These are phyloP conservation scores for Chymomyza caudatula DNA, from an alignment of 2,888 invertebrate species.

Conservation along the genomic window DNA sequence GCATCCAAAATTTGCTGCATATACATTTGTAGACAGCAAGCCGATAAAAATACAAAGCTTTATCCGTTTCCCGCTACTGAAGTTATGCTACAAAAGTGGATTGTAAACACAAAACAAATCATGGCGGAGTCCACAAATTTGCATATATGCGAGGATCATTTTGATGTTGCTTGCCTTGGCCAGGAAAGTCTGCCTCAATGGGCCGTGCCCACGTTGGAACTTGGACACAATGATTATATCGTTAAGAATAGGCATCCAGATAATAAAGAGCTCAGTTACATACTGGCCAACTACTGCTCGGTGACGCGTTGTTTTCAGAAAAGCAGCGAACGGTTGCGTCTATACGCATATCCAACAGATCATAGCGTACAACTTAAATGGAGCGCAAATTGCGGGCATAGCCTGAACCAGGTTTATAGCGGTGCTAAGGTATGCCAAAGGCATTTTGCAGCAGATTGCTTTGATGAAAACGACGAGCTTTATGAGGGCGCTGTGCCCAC, in stretches of 20 bases:
- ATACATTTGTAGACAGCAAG: constrained; percentile 2
- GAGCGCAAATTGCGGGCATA: constrained; percentile 66
- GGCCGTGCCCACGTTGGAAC: constrained; percentile 64
- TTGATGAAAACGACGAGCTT: constrained; percentile 39
- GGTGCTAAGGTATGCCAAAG: constrained; percentile 58
- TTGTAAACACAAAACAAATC: constrained; percentile 54
- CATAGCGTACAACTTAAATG: constrained; percentile 48
- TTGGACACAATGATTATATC: constrained; percentile 57
- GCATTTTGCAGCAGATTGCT: constrained; percentile 55
- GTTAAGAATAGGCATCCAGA: constrained; percentile 58
- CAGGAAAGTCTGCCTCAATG: constrained; percentile 53
- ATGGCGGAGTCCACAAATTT: constrained; percentile 20
- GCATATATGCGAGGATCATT: constrained; percentile 62
- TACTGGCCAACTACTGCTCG: constrained; percentile 61
- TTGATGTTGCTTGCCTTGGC: constrained; percentile 54
- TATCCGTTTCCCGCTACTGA: constrained; percentile 54
- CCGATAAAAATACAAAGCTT: constrained; percentile 27
- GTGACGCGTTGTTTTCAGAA: constrained; percentile 60
- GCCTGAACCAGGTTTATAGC: constrained; percentile 61
- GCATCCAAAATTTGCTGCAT: constrained; percentile 48
- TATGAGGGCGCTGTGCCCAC: constrained; percentile 56
- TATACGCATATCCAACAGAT: constrained; percentile 59
- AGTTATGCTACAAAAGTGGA: constrained; percentile 55
- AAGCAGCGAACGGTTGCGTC: constrained; percentile 33
- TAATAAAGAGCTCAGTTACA: constrained; percentile 47